Conservation (phyloP, 2,113 vertebrate genomes). For the Parotia lawesii region DNA sequence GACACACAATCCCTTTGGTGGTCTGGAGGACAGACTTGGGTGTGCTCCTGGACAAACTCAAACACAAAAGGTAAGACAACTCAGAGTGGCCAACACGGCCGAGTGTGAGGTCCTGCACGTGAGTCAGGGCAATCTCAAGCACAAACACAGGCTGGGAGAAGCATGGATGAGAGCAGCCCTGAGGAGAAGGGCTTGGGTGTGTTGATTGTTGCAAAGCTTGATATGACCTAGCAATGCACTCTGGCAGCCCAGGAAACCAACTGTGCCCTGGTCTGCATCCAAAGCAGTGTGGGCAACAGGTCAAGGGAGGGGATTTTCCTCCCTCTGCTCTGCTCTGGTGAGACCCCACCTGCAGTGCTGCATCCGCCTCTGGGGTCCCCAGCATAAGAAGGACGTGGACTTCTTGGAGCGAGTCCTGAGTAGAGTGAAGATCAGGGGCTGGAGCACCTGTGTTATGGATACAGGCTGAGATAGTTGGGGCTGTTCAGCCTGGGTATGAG, state of each 20-base stretch:
- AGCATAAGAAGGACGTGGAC: background rate
- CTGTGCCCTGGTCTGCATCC: background rate
- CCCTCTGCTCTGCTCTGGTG: background rate
- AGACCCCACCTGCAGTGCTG: background rate
- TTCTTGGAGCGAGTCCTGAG: fast-evolving
- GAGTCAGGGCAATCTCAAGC: background rate
- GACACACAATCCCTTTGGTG: background rate
- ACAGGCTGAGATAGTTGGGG: background rate
- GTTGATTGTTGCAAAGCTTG: background rate
- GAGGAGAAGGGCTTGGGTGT: background rate
- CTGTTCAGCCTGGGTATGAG: background rate
- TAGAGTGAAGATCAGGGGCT: background rate
- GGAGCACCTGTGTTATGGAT: background rate
- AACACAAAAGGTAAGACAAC: background rate
- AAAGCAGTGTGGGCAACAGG: background rate
- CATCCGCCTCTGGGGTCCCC: background rate
- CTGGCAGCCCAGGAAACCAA: background rate
- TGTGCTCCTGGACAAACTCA: background rate
- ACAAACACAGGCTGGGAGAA: background rate
- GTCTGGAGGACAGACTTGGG: background rate
- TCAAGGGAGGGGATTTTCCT: background rate
- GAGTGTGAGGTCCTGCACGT: background rate
- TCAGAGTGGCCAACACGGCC: background rate
- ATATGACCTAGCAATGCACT: background rate
- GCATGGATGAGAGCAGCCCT: background rate